Base-by-base conservation (phyloP, 1,140 invertebrate species). In the Eumeta japonica region DNA sequence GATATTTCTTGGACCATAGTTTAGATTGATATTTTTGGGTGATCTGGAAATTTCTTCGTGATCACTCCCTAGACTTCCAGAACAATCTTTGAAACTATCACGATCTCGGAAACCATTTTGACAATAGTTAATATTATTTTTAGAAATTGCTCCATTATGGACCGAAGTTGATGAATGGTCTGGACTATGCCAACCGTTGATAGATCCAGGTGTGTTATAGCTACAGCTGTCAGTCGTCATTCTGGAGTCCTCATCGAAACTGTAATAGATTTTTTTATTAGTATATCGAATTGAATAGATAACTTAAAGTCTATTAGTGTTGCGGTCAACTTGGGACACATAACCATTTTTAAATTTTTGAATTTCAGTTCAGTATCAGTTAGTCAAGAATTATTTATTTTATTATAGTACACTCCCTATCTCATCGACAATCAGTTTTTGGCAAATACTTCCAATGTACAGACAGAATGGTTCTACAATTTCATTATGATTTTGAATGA, bases 131-230 rank as follows among this genome's bases (percentile, higher is more conserved):
- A 46, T 50, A 35, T 63, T 18, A 20, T 34, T 65, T 43, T 70
- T 75, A 4, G 65, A 67, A 28, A 70, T 75, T 28, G 65, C 67
- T 7, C 62, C 66, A 35, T 74, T 72, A 35, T 66, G 61, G 38
- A 58, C 65, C n/a, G 60, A 61, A 4, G 58, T 50, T 0, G 58
- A 47, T 5, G 52, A 14, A 4, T 4, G 55, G 20, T 73, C 68
- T 12, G 75, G 75, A 40, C 70, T 76, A 41, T 77, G 75, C 75
- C 75, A 77, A 10, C 75, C 75, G 38, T 76, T 77, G n/a, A 73
- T 60, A 16, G 72, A 75, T 9, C 65, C 67, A 7, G 73, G 75
- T 1, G 75, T 75, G 28, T 68, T 75, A 41, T 72, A 75, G 34
- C 68, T 73, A 28, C 71, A 75, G 38, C 71, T 73, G 33, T 73